Evolutionary conservation across 2,888 invertebrate genomes (phyloP), one percentile per base, ranked within the genome.

Genomic region (Liopterus haemorrhoidalis): DNA sequence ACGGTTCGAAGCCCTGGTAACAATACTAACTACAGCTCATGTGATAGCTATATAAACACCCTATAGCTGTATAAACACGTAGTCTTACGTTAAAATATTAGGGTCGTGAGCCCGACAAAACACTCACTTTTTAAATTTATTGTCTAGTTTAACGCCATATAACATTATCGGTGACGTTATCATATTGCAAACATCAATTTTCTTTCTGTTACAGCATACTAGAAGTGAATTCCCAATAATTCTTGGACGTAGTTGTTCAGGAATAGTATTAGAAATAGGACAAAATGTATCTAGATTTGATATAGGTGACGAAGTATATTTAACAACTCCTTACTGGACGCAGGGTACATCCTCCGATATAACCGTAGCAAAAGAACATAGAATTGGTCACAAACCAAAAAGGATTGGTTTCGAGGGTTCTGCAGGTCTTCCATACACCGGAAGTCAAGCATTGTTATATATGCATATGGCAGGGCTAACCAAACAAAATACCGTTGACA

Each of bases 301-400:
- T 55, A 68, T 78, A 15, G 79, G 79, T 2, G 79, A 80, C 56
- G 76, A 77, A 62, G 78, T 80, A 19, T 79, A 76, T 72, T 61
- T 75, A 37, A 67, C 70, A 3, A 68, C 72, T 11, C 76, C 78
- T 28, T 74, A 73, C 49, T 80, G 77, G 74, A 68, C 70, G 14
- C 65, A 69, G 40, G 79, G 79, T 30, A 73, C 75, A 21, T 66
- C 77, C 62, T 69, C 74, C 5, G 75, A 78, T 57, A 73, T 70
- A 49, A 65, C 75, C 41, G 67, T 75, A 43, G 70, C 74, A n/a
- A 63, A 69, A 19, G 75, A 78, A 58, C 64, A 63, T 48, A 66
- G 68, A 54, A 70, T 76, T 15, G 68, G 70, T 11, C 68, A 66
- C 46, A 74, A 76, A 63, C 79, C 79, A 19, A 71, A 69, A 57